phyloP scores from a whole-genome alignment of 2,113 vertebrate species.

The Anoura caudifer region DNA sequence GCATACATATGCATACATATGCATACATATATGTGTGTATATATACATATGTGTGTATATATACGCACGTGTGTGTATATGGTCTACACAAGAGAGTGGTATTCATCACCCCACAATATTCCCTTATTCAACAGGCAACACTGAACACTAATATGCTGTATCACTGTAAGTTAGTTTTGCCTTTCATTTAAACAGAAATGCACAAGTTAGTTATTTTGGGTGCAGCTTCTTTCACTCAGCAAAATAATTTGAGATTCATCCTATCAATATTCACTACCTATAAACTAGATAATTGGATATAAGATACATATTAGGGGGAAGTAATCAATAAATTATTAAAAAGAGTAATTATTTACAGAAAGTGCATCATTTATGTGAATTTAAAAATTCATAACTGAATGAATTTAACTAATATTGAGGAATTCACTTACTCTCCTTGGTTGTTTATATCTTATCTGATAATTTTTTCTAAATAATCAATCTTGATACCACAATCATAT shows the following conservation, averaged over 20 bases:
- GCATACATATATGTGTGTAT: too few relatives aligned
- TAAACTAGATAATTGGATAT: slow-evolving; percentile 22
- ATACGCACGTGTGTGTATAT: too few relatives aligned
- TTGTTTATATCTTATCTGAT: background rate
- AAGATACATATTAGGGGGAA: slow-evolving; percentile 16
- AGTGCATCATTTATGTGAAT: background rate
- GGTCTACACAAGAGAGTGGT: too few relatives aligned
- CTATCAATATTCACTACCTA: slow-evolving; percentile 31
- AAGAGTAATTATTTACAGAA: slow-evolving; percentile 26
- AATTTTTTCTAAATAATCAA: background rate
- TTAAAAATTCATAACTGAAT: background rate
- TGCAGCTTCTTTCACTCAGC: background rate
- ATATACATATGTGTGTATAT: too few relatives aligned
- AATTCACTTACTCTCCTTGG: background rate
- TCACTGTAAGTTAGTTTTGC: background rate
- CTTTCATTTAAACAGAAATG: background rate
- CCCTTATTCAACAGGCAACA: background rate
- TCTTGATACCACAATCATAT: background rate
- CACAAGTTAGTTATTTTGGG: background rate
- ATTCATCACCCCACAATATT: background rate
- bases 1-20: too few relatives aligned
- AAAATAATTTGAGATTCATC: background rate
- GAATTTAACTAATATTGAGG: background rate
- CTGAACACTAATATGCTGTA: background rate
- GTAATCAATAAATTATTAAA: slow-evolving; percentile 35